Evolutionary conservation across 1,140 invertebrate genomes (phyloP).

Genomic region (Microplitis mediator): DNA sequence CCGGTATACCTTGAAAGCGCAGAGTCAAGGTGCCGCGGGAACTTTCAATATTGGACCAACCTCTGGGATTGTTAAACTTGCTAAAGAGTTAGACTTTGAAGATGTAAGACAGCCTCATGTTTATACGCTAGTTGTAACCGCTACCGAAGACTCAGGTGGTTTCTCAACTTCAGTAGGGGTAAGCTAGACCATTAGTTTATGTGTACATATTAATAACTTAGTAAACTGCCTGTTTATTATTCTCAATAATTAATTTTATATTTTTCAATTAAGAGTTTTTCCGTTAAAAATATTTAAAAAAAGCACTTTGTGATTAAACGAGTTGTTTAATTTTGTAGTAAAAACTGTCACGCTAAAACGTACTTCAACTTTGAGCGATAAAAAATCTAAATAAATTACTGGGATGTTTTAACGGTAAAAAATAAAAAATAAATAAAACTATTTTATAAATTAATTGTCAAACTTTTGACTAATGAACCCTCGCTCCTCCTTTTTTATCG

Average conservation of each 20-base stretch:
- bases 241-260: no score
- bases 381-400: background rate
- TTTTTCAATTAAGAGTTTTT: no score
- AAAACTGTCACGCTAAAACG: no score
- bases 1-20: slow-evolving; percentile 89
- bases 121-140: slow-evolving; percentile 89
- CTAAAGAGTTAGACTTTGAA: slow-evolving; percentile 94
- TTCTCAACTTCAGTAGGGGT: slow-evolving; percentile 95
- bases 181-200: slow-evolving; percentile 29
- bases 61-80: slow-evolving; percentile 91
- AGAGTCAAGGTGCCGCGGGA: slow-evolving; percentile 90
- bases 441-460: no score
- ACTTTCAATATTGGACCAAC: slow-evolving; percentile 95
- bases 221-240: no score
- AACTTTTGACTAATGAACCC: no score
- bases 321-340: no score
- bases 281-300: no score
- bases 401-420: background rate
- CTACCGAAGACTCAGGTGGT: slow-evolving; percentile 93
- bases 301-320: no score
- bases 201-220: no score
- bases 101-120: slow-evolving; percentile 91
- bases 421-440: background rate
- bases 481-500: no score
- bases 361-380: no score